These are phyloP conservation scores for Ophonus ardosiacus DNA, from an alignment of 2,888 invertebrate genomes.

Conservation along the genomic window DNA sequence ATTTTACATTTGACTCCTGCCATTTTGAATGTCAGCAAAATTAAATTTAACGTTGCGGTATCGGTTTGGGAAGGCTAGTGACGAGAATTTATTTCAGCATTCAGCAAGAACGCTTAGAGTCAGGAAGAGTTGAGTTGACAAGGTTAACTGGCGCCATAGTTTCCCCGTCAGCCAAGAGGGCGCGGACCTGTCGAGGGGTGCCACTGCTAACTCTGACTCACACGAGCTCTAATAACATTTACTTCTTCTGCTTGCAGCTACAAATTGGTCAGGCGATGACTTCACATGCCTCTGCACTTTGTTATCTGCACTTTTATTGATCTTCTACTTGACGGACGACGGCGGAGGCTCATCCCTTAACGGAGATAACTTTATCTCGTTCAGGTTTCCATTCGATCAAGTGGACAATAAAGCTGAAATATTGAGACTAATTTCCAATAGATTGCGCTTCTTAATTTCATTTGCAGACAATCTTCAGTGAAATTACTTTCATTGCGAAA, in stretches of 20 bases:
- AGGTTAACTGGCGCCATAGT: slow-evolving; percentile 46
- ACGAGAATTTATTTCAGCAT: slow-evolving; percentile 53
- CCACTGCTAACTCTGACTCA: not conserved
- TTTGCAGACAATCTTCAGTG: not conserved
- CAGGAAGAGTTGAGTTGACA: slow-evolving; percentile 44
- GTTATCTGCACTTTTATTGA: slow-evolving; percentile 44
- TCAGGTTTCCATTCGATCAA: not conserved
- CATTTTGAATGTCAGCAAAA: slow-evolving; percentile 12
- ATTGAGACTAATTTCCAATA: slow-evolving; percentile 5
- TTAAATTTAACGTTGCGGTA: slow-evolving; percentile 36
- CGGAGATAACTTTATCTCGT: slow-evolving; percentile 25
- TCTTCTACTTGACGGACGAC: slow-evolving; percentile 21
- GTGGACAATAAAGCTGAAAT: slow-evolving; percentile 24
- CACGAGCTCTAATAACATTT: slow-evolving; percentile 43
- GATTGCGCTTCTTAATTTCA: not conserved
- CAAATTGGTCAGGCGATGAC: slow-evolving; percentile 40
- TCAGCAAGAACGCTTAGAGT: slow-evolving; percentile 37
- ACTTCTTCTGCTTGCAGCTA: slow-evolving; percentile 42
- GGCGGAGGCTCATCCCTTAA: slow-evolving; percentile 1
- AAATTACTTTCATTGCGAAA: not conserved
- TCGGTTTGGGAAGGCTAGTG: slow-evolving; percentile 24
- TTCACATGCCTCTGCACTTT: slow-evolving; percentile 47
- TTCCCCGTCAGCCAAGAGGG: slow-evolving; percentile 17
- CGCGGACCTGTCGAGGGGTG: not conserved
- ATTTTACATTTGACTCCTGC: slow-evolving; percentile 28